These are phyloP conservation scores for Cenopis cana DNA, from an alignment of 2,888 invertebrate genomes.

Conservation along the genomic window DNA sequence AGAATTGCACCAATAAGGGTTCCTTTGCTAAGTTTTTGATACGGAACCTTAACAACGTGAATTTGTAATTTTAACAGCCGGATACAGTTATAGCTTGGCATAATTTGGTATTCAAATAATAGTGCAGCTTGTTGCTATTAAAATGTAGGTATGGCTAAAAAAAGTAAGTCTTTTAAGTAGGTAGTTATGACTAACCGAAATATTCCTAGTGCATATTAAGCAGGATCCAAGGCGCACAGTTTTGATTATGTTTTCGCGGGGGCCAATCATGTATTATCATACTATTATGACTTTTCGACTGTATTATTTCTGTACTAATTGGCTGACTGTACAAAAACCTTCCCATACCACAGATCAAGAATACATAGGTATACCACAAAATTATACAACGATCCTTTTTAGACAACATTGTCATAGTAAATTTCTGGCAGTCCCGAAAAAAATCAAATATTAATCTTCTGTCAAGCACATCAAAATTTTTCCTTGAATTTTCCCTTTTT, in stretches of 20 bases:
- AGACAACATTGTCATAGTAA: neutral
- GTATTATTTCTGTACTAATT: no score
- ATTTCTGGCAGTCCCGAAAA: neutral
- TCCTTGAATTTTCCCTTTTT: no score
- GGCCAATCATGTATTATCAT: no score
- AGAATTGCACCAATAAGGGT: no score
- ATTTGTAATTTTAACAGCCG: no score
- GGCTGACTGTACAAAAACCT: no score
- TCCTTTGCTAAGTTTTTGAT: no score
- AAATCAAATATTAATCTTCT: constrained; percentile 5
- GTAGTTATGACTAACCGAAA: neutral
- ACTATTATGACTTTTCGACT: no score
- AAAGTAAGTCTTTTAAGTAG: no score
- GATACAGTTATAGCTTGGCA: neutral
- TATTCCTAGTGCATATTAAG: neutral
- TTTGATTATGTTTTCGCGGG: no score
- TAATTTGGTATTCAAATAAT: constrained; percentile 2
- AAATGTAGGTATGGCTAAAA: constrained; percentile 3
- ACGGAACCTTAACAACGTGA: no score
- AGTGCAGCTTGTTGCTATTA: neutral
- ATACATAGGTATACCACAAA: neutral
- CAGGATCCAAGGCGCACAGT: neutral
- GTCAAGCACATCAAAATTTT: constrained; percentile 35
- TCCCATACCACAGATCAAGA: no score
- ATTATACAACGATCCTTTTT: neutral